phyloP scores from a whole-genome alignment of 2,888 invertebrate genomes.

The Arrhopalites spinosus region DNA sequence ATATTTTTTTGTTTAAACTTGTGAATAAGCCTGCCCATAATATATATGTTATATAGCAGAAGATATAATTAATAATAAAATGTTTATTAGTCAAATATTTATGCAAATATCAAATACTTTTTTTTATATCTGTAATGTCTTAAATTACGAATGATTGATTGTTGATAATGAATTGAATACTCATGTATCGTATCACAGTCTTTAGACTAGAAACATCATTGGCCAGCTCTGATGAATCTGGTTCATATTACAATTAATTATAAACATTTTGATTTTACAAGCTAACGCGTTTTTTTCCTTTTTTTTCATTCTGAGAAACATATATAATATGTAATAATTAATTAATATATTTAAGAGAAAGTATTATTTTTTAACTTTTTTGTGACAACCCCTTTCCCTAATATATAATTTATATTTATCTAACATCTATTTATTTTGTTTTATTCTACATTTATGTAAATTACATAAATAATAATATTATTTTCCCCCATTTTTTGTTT shows the following conservation, averaged over 20 bases:
- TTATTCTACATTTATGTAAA: not conserved
- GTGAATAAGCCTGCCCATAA: no score
- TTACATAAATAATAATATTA: no score
- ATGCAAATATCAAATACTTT: not conserved
- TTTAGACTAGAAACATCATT: slow-evolving; percentile 44
- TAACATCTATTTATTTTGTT: no score
- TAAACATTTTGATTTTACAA: not conserved
- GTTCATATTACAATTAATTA: not conserved
- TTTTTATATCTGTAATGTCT: not conserved
- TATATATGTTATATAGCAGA: not conserved
- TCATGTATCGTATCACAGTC: slow-evolving; percentile 46
- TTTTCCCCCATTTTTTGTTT: no score
- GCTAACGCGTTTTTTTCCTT: not conserved
- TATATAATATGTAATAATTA: not conserved
- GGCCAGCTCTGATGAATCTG: slow-evolving; percentile 39
- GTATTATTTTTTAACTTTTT: not conserved
- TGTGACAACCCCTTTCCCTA: no score
- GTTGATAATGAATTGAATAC: slow-evolving; percentile 36
- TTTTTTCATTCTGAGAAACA: not conserved
- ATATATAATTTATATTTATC: no score
- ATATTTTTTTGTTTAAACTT: no score
- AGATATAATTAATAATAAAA: not conserved
- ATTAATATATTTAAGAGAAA: not conserved
- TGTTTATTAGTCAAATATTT: not conserved
- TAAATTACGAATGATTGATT: slow-evolving; percentile 41